These are phyloP conservation scores for Grantiella picta DNA, from an alignment of 2,113 vertebrate species.

Conservation along the genomic window DNA sequence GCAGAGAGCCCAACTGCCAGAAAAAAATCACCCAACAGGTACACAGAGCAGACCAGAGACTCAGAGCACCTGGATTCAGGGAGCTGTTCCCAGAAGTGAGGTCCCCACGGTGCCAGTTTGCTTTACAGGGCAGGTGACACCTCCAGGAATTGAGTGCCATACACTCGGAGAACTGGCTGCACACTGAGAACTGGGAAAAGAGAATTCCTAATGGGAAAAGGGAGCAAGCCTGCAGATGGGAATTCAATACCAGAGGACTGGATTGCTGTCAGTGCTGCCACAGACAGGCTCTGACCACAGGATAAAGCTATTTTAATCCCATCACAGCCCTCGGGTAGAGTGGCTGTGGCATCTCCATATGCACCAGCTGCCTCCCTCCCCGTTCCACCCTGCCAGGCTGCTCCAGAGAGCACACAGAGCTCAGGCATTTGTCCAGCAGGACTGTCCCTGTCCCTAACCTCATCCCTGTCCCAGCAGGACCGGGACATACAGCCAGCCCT, in stretches of 20 bases:
- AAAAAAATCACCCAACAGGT: not conserved
- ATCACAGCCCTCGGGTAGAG: not conserved
- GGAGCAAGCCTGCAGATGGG: not conserved
- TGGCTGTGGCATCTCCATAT: not conserved
- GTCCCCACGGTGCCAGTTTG: not conserved
- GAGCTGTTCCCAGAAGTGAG: not conserved
- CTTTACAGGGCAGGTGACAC: not conserved
- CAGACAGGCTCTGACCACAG: not conserved
- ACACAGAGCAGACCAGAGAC: not conserved
- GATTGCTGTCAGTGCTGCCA: not conserved
- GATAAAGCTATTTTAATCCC: not conserved
- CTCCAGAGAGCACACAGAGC: not conserved
- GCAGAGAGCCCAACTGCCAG: not conserved
- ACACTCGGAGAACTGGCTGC: no score
- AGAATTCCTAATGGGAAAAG: not conserved
- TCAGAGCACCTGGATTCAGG: not conserved
- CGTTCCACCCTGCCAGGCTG: not conserved
- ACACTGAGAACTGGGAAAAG: not conserved
- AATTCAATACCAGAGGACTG: not conserved
- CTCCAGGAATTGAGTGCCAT: accelerated
- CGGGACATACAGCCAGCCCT: accelerated
- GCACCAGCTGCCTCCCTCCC: not conserved
- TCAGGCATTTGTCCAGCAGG: not conserved
- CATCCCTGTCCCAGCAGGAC: not conserved
- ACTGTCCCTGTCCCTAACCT: no score